These are phyloP conservation scores for Ceratitis capitata DNA, from an alignment of 1,140 invertebrate genomes.

Conservation along the genomic window DNA sequence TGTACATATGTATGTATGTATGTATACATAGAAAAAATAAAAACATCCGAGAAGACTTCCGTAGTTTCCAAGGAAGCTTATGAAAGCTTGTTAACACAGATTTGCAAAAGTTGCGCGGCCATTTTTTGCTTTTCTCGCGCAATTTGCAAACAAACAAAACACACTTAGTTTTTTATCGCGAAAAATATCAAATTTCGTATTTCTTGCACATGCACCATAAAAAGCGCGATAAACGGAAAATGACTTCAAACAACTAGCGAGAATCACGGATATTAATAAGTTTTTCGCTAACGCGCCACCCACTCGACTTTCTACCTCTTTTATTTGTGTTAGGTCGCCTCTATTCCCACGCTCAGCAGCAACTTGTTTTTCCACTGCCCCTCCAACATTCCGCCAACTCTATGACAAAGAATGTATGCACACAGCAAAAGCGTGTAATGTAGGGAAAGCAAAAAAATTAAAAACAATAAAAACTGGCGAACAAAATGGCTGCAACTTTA, in stretches of 20 bases:
- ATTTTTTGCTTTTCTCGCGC: too few relatives aligned
- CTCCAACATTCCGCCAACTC: neutral
- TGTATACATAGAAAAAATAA: too few relatives aligned
- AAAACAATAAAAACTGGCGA: neutral
- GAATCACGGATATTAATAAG: constrained; percentile 20
- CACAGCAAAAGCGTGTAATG: neutral
- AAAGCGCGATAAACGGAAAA: constrained; percentile 23
- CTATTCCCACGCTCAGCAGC: neutral
- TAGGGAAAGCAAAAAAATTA: neutral
- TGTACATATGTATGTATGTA: too few relatives aligned
- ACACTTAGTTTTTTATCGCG: neutral
- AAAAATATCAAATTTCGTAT: neutral
- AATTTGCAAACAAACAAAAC: neutral
- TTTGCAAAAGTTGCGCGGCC: too few relatives aligned
- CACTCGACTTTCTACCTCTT: neutral
- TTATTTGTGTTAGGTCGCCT: neutral
- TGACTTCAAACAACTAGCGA: constrained; percentile 7
- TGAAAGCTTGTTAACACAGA: too few relatives aligned
- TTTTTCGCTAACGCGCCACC: constrained; percentile 22
- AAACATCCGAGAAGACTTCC: too few relatives aligned
- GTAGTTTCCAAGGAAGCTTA: too few relatives aligned
- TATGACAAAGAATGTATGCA: neutral
- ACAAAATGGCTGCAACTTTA: neutral
- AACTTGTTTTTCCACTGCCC: neutral
- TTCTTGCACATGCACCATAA: neutral